phyloP scores from a whole-genome alignment of 2,113 vertebrate species.

The Orthonyx spaldingii region DNA sequence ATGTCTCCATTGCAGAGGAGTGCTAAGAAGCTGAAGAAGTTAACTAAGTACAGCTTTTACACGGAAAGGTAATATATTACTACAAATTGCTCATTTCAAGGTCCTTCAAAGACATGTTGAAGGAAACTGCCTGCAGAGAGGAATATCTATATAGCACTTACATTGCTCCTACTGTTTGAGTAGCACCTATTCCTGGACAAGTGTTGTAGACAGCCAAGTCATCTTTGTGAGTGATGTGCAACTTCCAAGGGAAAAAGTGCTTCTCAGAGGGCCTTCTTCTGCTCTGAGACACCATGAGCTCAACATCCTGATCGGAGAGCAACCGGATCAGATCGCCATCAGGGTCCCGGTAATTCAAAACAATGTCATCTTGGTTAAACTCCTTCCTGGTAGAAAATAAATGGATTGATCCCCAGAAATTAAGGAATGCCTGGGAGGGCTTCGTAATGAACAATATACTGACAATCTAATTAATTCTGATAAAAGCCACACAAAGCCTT shows the following conservation, averaged over 20 bases:
- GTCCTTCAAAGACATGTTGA: background rate
- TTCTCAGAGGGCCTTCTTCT: slow-evolving; percentile 72
- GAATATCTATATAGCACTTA: background rate
- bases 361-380: slow-evolving; percentile 80
- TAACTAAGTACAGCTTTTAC: background rate
- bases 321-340: slow-evolving; percentile 88
- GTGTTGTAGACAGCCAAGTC: slow-evolving; percentile 82
- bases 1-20: background rate
- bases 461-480: background rate
- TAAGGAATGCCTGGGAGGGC: background rate
- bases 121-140: background rate
- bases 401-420: background rate
- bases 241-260: slow-evolving; percentile 85
- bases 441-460: background rate
- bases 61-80: background rate
- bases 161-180: background rate
- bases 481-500: background rate
- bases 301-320: slow-evolving; percentile 82
- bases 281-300: slow-evolving; percentile 80
- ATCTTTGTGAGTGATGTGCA: slow-evolving; percentile 79
- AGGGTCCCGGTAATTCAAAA: slow-evolving; percentile 84
- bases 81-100: background rate
- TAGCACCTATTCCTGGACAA: slow-evolving; percentile 8
- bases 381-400: slow-evolving; percentile 71
- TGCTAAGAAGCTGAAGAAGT: background rate